Evolutionary conservation across 2,888 invertebrate genomes (phyloP), one percentile per base, ranked within the genome.

Genomic region (Eretmocerus hayati): DNA sequence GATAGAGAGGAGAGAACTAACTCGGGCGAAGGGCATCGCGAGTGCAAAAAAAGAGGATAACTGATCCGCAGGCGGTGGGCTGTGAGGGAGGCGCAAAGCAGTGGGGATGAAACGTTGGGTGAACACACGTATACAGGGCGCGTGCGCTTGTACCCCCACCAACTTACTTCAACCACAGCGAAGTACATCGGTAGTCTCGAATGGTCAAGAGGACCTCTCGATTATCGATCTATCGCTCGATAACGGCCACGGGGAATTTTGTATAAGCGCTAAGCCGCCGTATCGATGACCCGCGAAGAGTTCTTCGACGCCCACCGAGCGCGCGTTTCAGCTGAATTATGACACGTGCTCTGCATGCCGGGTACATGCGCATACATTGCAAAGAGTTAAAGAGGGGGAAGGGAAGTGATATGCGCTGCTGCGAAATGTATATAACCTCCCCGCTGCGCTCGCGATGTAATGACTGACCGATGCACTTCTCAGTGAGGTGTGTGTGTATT

Each of bases 111-210:
- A 42, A 32, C 36, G 33, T 42, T 50, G 43, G 30, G 40, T n/a
- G n/a, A n/a, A n/a, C n/a, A n/a, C n/a, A n/a, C n/a, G n/a, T 26
- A 43, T 46, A 54, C 47, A 53, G 56, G 58, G 55, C 55, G 59
- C 58, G 57, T 57, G 57, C 56, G 59, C 50, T 43, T 41, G 15
- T 33, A 19, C 42, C 48, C 41, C 40, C 39, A 21, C 45, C n/a
- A 5, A 19, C 35, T 42, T n/a, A n/a, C n/a, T n/a, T n/a, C n/a
- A n/a, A n/a, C n/a, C n/a, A n/a, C n/a, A n/a, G n/a, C n/a, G n/a
- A n/a, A n/a, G n/a, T n/a, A n/a, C n/a, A n/a, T n/a, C n/a, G n/a
- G n/a, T n/a, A n/a, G n/a, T n/a, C n/a, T n/a, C n/a, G n/a, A n/a
- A n/a, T n/a, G n/a, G n/a, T n/a, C n/a, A 31, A 26, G 35, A 35